Evolutionary conservation across 2,797 vertebrate species (phyloP), one percentile per base, ranked within the genome.

Genomic region (Pangasius krempfi): DNA sequence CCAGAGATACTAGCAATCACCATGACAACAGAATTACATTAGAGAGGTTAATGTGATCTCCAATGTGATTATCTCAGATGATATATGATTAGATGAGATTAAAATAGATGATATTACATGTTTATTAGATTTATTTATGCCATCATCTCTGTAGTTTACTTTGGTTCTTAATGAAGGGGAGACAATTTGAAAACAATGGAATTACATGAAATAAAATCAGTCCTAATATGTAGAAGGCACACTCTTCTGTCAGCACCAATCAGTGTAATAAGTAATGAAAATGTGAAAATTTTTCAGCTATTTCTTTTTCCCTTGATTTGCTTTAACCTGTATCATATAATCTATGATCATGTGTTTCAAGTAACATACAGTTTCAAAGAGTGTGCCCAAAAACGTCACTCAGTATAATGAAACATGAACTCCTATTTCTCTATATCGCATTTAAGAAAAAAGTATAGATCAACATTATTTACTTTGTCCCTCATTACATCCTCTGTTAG

Each of bases 191-290:
- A 91, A 91, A 91, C 90, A 91, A 92, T 90, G 84, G 87, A 89
- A 92, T 92, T 90, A 92, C 87, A 89, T 89, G 91, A 92, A 92
- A 92, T 91, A 90, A 92, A 92, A 92, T 92, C 89, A 89, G 91
- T 80, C 73, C 79, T 89, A 78, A 91, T 91, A 78, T 78, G 78
- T 76, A 83, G 83, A 88, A 80, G 89, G 87, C 88, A 90, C 86
- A 90, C 84, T 91, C 89, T 81, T 87, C 84, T 80, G 60, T 85
- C 88, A 90, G 85, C 66, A 81, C 72, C 89, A 85, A 90, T 90
- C 88, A 89, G 44, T 78, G 44, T 88, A 91, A 91, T 89, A 83
- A 83, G 73, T 87, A 87, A 88, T 86, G 85, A 89, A 89, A 89
- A 85, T 81, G 40, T 20, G 20, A 64, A 82, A 87, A 87, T 85